A percentile compares a stretch with the other conserved stretches of the same genome.
Evolutionary conservation across 2,113 vertebrate species (phyloP).

Genomic region (Mirza zaza): DNA sequence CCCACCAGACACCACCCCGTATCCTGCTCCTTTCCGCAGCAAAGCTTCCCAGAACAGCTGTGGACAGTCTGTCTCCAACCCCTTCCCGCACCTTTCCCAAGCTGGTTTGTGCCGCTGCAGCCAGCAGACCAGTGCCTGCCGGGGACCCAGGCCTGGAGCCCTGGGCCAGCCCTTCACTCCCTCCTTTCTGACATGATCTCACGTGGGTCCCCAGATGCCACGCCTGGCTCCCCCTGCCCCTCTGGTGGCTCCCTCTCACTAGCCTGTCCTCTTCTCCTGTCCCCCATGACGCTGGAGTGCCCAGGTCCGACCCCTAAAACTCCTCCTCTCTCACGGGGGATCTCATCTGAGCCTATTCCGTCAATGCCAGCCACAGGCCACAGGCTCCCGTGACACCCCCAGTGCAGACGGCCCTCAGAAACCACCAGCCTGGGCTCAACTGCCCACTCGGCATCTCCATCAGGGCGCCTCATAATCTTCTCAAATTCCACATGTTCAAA

Average conservation of each 20-base stretch:
- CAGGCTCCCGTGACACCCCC: accelerated
- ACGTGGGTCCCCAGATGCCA: neutral
- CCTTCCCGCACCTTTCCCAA: neutral
- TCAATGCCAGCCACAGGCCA: neutral
- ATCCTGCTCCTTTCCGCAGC: neutral
- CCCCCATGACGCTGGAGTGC: accelerated
- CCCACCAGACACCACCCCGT: neutral
- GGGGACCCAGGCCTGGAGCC: accelerated
- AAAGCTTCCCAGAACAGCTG: neutral
- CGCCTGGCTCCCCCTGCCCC: accelerated
- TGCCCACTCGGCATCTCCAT: accelerated
- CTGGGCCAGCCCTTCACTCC: too few species aligned
- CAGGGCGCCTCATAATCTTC: accelerated
- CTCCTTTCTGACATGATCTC: too few species aligned
- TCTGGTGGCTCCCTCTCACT: too few species aligned
- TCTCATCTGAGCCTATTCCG: too few species aligned
- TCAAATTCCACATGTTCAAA: neutral
- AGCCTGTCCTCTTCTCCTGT: too few species aligned
- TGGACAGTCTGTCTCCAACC: accelerated
- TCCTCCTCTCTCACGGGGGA: too few species aligned
- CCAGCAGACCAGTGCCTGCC: neutral
- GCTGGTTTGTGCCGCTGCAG: neutral
- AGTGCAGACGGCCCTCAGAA: accelerated
- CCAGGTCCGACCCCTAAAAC: neutral
- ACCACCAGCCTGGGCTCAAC: accelerated